Base-by-base conservation (phyloP, 2,797 vertebrate genomes). In the Karalla daura region DNA sequence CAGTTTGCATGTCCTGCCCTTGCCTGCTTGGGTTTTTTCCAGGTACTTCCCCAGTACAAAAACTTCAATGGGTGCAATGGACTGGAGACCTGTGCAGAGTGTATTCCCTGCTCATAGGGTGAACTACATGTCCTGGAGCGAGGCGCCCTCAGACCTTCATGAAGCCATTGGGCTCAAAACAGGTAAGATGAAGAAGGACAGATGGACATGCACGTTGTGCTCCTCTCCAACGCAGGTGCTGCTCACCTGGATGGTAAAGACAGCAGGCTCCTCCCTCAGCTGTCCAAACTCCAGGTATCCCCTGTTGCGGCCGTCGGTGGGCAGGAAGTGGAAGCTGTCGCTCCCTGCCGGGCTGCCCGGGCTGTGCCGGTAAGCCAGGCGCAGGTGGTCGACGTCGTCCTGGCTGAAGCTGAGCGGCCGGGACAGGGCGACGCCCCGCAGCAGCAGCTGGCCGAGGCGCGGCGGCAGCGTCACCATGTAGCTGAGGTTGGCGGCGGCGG, bases 211-310 rank as follows among this genome's bases (percentile, higher is more conserved):
- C 10, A 10, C 28, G 28, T n/a, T n/a, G n/a, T n/a, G n/a, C n/a
- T n/a, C n/a, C n/a, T n/a, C n/a, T n/a, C n/a, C n/a, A n/a, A n/a
- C n/a, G 9, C 32, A 7, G 3, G 12, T 33, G 32, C 17, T 28
- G 3, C 79, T 68, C 80, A 89, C 89, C 91, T 94, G 88, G 30
- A 92, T 90, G 64, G 79, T 81, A 70, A 93, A 93, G 58, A 85
- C 56, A 1, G 63, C 76, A 0, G 88, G 66, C n/a, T 94, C 85
- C 15, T 87, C 74, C 65, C 75, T 94, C 68, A 89, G 64, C 67
- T 92, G 86, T 14, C 91, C 91, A 4, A 88, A 88, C 71, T 93
- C 87, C 82, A 94, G 76, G 88, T 93, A 95, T 5, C 86, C 86
- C 18, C 1, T 28, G 65, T 83, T 93, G 55, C 64, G 81, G 45